Evolutionary conservation across 2,113 vertebrate genomes (phyloP).

Genomic region (Hymenochirus boettgeri): DNA sequence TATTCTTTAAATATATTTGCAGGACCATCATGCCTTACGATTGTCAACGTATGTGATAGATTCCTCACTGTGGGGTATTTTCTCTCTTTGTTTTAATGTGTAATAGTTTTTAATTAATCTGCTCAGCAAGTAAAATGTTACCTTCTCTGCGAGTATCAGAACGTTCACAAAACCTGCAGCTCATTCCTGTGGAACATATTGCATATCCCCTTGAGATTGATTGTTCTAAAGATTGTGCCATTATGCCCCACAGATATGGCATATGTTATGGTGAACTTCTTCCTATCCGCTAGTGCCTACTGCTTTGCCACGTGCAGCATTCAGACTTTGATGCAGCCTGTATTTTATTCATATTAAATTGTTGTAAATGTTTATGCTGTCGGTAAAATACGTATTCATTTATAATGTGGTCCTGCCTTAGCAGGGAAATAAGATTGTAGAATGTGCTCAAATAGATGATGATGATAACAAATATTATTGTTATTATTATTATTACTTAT

Average conservation of each 20-base stretch:
- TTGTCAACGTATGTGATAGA: too few species aligned
- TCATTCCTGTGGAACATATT: constrained; percentile 10
- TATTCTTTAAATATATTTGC: too few species aligned
- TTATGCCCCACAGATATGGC: constrained; percentile 10
- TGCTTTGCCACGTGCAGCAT: neutral
- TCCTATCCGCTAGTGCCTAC: neutral
- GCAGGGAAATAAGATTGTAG: too few species aligned
- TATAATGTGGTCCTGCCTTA: too few species aligned
- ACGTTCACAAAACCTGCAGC: constrained; percentile 5
- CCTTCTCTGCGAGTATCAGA: constrained; percentile 3
- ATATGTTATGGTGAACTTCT: constrained; percentile 11
- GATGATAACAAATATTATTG: too few species aligned
- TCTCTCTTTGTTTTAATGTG: constrained; percentile 19
- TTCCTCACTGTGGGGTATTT: too few species aligned
- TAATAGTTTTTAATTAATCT: constrained; percentile 5
- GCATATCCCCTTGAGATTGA: constrained; percentile 9
- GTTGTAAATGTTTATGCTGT: neutral
- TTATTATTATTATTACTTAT: too few species aligned
- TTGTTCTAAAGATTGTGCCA: constrained; percentile 23
- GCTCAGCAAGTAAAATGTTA: constrained; percentile 24
- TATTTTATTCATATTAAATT: constrained; percentile 1
- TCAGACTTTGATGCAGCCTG: neutral
- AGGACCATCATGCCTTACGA: too few species aligned
- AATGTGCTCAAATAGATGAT: too few species aligned
- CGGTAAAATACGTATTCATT: too few species aligned